Percentiles rank a stretch among this genome's conserved stretches.
phyloP scores from a whole-genome alignment of 2,113 vertebrate species.

The Oncorhynchus gorbuscha region DNA sequence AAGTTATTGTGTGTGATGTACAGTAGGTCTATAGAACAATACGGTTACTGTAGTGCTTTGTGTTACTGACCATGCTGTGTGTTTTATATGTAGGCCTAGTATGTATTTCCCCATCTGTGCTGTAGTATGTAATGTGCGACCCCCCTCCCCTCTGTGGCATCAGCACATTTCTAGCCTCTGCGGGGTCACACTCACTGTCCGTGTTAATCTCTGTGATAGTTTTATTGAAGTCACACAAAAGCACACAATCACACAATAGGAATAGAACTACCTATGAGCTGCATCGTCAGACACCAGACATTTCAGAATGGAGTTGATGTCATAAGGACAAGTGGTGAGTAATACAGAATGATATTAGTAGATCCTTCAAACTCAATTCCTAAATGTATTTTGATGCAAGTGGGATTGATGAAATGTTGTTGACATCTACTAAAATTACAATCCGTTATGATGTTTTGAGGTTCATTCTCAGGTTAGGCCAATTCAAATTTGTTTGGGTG shows the following conservation, averaged over 20 bases:
- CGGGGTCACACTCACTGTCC: slow-evolving; percentile 36
- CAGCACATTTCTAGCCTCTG: slow-evolving; percentile 68
- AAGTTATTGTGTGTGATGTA: neutral
- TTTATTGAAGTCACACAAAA: slow-evolving; percentile 41
- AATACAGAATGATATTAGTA: neutral
- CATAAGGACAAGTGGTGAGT: slow-evolving; percentile 8
- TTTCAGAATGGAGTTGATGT: neutral
- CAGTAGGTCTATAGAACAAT: neutral
- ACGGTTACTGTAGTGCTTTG: neutral
- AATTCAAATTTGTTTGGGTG: neutral
- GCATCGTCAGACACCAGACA: neutral
- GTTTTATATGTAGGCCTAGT: neutral
- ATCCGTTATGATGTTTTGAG: too few species aligned
- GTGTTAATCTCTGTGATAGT: slow-evolving; percentile 36
- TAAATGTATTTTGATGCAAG: neutral
- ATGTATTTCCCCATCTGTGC: slow-evolving; percentile 17
- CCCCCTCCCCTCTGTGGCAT: slow-evolving; percentile 38
- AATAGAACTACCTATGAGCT: neutral
- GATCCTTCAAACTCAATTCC: neutral
- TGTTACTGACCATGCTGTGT: neutral
- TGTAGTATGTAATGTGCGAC: slow-evolving; percentile 14
- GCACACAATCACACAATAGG: neutral
- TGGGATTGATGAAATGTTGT: neutral
- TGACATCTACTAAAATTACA: neutral
- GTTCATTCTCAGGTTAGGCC: too few species aligned